These are phyloP conservation scores for Phalangium opilio DNA, from an alignment of 2,888 invertebrate genomes.

Conservation along the genomic window DNA sequence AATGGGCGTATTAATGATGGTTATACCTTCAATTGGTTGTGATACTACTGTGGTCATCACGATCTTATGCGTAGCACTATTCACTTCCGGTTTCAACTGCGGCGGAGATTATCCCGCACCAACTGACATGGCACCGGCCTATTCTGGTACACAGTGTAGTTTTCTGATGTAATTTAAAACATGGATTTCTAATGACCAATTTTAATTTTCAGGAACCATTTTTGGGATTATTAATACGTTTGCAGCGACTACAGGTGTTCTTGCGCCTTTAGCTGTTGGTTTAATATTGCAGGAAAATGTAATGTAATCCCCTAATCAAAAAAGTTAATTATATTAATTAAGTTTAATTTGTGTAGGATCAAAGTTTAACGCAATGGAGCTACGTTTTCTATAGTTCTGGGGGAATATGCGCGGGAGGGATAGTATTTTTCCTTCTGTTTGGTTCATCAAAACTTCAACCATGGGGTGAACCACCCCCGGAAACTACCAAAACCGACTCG, in stretches of 20 bases:
- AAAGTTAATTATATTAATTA: neutral
- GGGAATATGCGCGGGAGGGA: too few relatives aligned
- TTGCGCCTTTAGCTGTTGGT: slow-evolving; percentile 13
- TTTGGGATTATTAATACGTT: slow-evolving; percentile 14
- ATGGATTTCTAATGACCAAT: too few relatives aligned
- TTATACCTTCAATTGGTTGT: slow-evolving; percentile 4
- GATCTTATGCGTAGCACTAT: neutral
- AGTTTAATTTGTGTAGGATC: too few relatives aligned
- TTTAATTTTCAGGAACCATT: slow-evolving; percentile 9
- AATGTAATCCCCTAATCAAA: neutral
- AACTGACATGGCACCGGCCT: slow-evolving; percentile 3
- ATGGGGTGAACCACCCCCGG: neutral
- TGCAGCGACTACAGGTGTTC: slow-evolving; percentile 10
- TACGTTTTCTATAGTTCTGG: too few relatives aligned
- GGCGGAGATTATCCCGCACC: slow-evolving; percentile 4
- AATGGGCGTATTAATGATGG: slow-evolving; percentile 1
- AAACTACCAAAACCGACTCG: neutral
- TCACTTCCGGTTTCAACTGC: slow-evolving; percentile 39
- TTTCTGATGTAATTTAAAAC: too few relatives aligned
- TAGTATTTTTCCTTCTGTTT: too few relatives aligned
- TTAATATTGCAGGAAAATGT: slow-evolving; percentile 5
- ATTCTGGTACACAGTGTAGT: too few relatives aligned
- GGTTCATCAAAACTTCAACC: too few relatives aligned
- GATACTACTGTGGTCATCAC: slow-evolving; percentile 3
- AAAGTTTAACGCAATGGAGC: too few relatives aligned